Evolutionary conservation across 1,140 invertebrate species (phyloP).

Genomic region (Drosophila mojavensis): DNA sequence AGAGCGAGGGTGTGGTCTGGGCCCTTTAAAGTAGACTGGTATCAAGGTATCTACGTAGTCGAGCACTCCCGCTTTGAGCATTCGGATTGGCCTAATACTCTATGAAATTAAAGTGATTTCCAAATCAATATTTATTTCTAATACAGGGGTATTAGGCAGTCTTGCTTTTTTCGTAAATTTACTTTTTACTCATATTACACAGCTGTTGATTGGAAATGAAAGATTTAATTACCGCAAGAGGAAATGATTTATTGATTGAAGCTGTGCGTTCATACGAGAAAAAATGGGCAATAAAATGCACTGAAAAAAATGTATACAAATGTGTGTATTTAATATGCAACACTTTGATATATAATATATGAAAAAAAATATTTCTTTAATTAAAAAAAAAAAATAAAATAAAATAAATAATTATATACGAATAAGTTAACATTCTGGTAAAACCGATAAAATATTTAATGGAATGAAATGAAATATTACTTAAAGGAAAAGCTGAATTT

Average conservation of each 20-base stretch:
- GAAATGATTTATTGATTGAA: constrained; percentile 68
- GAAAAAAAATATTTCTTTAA: not conserved
- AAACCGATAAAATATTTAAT: too few relatives aligned
- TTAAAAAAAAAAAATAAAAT: not conserved
- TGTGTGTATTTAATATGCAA: not conserved
- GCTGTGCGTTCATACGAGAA: constrained; percentile 4
- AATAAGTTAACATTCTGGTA: not conserved
- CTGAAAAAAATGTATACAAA: not conserved
- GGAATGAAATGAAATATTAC: not conserved
- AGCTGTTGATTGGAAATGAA: constrained; percentile 33
- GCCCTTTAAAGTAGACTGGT: too few relatives aligned
- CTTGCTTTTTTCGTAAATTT: constrained; percentile 3
- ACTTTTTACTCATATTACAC: not conserved
- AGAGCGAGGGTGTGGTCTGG: too few relatives aligned
- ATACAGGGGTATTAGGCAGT: not conserved
- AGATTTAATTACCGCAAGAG: constrained; percentile 59
- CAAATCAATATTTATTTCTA: too few relatives aligned
- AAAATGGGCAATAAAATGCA: not conserved
- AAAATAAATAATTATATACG: too few relatives aligned
- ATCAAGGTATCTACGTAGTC: too few relatives aligned
- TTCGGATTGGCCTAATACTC: too few relatives aligned
- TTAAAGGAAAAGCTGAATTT: too few relatives aligned
- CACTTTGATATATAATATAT: not conserved
- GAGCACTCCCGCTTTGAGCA: too few relatives aligned
- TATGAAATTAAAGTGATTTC: too few relatives aligned